phyloP scores from a whole-genome alignment of 2,797 vertebrate species.

The Brachyalestes nurse region DNA sequence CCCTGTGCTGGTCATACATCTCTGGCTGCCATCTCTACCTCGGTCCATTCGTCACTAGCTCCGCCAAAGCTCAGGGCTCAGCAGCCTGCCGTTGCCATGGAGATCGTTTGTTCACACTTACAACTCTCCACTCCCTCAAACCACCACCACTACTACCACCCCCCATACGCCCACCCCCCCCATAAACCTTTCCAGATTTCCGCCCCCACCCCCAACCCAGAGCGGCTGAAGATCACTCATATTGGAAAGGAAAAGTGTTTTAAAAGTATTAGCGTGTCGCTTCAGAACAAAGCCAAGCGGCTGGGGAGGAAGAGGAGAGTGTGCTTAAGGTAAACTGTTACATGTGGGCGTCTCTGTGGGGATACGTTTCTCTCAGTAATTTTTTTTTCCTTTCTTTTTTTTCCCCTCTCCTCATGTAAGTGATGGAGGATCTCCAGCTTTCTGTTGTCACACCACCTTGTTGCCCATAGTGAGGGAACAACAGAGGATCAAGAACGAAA shows the following conservation, averaged over 20 bases:
- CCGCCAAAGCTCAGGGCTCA: conserved; percentile 63
- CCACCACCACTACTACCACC: conserved; percentile 54
- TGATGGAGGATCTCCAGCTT: conserved; percentile 46
- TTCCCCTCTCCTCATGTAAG: conserved; percentile 13
- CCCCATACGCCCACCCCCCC: conserved; percentile 21
- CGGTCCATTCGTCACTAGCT: conserved; percentile 70
- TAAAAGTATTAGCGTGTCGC: conserved; percentile 45
- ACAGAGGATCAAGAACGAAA: conserved; percentile 35
- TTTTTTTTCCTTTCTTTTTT: neutral
- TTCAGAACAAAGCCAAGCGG: conserved; percentile 4
- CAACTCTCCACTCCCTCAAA: conserved; percentile 71
- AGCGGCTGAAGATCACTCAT: neutral
- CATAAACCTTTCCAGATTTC: conserved; percentile 78
- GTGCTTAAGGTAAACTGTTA: conserved; percentile 48
- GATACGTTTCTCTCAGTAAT: conserved; percentile 21
- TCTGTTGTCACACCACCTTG: conserved; percentile 54
- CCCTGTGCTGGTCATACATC: conserved; percentile 29
- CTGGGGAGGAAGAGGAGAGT: neutral
- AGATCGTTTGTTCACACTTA: conserved; percentile 77
- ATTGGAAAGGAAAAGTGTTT: conserved; percentile 25
- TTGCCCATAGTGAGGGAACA: conserved; percentile 50
- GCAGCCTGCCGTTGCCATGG: conserved; percentile 80
- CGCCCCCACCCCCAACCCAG: conserved; percentile 51
- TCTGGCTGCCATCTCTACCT: conserved; percentile 69
- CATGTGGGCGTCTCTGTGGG: conserved; percentile 44